Base-by-base conservation (phyloP, 1,140 invertebrate genomes). In the Drusus annulatus region DNA sequence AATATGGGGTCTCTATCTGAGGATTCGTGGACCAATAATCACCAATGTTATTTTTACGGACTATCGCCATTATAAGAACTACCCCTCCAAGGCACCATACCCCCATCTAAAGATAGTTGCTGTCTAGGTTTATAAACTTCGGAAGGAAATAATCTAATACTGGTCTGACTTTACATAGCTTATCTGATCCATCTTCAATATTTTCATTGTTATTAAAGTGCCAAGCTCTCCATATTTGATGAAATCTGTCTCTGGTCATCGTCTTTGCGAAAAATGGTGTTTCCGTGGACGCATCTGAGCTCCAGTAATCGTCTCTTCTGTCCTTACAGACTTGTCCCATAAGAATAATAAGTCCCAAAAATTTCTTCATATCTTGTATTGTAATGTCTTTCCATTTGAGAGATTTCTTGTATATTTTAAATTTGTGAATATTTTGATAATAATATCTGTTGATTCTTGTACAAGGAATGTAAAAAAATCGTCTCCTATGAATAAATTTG, bases 251-350 rank as follows among this genome's bases (percentile, higher is more conserved):
- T 16, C 31, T 36, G 31, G 31, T 36, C 31, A 36, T 36, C 31
- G 6, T 36, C 8, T 36, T 36, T 36, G 31, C 84, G 82, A 84
- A 85, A 21, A 85, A 80, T 63, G 82, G 84, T 8, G 84, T 84
- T 69, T 85, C 69, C 69, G 83, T 80, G 15, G 80, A 54, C 3
- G 31, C 69, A 82, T 82, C 79, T 13, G 78, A 84, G 10, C 84
- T 84, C 84, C 82, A 85, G 81, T 85, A 85, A 65, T 85, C 82
- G 52, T 83, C 78, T 13, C 83, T 84, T 65, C 17, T 63, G 45
- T 81, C 69, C 62, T 84, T 84, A 50, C 78, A 63, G 19, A 82
- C 79, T 76, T 50, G 36, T 80, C 84, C 82, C 84, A 85, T 85
- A 50, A 84, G 74, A 21, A 84, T 75, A 73, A 84, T 31, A 19